A percentile compares a stretch with the other conserved stretches of the same genome.
Evolutionary conservation across 2,113 vertebrate species (phyloP).

Genomic region (Pollachius pollachius): DNA sequence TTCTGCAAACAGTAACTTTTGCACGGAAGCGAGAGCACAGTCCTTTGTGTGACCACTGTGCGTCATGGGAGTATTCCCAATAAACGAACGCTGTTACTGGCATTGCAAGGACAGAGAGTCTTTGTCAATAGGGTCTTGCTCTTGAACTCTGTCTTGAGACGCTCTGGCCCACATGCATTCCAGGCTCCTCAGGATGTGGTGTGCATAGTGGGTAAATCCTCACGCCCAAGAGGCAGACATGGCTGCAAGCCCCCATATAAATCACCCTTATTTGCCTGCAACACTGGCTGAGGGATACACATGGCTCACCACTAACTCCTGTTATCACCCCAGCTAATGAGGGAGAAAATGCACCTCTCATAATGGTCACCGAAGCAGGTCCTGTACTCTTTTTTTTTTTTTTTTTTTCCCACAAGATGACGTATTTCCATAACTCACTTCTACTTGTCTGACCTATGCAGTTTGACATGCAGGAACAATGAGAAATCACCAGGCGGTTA

Average conservation of each 20-base stretch:
- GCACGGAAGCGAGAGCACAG: neutral
- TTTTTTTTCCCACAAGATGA: no score
- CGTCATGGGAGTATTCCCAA: no score
- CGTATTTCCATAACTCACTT: no score
- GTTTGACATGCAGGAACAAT: no score
- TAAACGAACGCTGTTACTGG: conserved; percentile 33
- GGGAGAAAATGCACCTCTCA: no score
- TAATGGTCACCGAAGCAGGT: no score
- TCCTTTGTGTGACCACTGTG: neutral
- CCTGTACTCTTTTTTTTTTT: no score
- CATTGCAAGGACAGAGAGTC: conserved; percentile 49
- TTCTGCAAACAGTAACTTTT: neutral
- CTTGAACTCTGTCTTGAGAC: conserved; percentile 48
- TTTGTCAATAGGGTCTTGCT: conserved; percentile 54
- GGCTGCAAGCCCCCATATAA: conserved; percentile 52
- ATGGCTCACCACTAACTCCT: no score
- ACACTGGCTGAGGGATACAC: conserved; percentile 8
- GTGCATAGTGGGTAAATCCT: conserved; percentile 43
- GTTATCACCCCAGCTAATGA: no score
- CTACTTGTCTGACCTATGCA: no score
- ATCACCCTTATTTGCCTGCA: conserved; percentile 49
- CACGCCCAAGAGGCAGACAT: conserved; percentile 37
- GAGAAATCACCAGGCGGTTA: no score
- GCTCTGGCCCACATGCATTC: conserved; percentile 60
- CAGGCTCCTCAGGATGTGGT: conserved; percentile 72